Evolutionary conservation across 2,888 invertebrate genomes (phyloP), one percentile per base, ranked within the genome.

Genomic region (Dolichomitus sp.): DNA sequence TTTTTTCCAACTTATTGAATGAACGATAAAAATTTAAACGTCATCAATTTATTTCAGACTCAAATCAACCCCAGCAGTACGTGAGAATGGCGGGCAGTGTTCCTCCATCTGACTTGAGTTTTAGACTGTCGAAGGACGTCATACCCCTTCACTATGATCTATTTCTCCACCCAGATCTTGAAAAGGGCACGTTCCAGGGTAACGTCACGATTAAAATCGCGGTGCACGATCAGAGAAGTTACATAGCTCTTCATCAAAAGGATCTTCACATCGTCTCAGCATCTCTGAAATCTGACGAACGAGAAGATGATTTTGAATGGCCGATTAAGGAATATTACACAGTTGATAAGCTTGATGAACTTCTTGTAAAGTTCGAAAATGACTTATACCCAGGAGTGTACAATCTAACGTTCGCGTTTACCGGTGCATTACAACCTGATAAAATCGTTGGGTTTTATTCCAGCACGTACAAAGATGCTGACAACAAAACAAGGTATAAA

Each of bases 121-220:
- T 94, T 85, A 95, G 97, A 54, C 93, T 97, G 66, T 95, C 96
- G 0, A 92, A 93, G 9, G 94, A 95, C 65, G 94, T 96, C 0
- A 92, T 93, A 17, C 97, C 97, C 0, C 84, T 94, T 3, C 95
- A 95, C 79, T 97, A 97, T 89, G 95, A 96, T 74, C 91, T 97
- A 5, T 94, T 94, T 17, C 92, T 97, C 72, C 94, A 95, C 75
- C 97, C 97, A 0, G 94, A 96, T 90, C 94, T 97, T 66, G 93
- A 94, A 14, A 93, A 93, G n/a, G 95, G 95, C 45, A 94, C 93
- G 0, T 97, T 95, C 89, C 90, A 91, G 12, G 97, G 97, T 14
- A 94, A 94, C 63, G 95, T 96, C 0, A 95, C 94, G 52, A 95
- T 96, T 54, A 92, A 94, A 4, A 88, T 96, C 61, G 92, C 94